These are phyloP conservation scores for Drosophila equinoxialis DNA, from an alignment of 1,140 invertebrate genomes.

Conservation along the genomic window DNA sequence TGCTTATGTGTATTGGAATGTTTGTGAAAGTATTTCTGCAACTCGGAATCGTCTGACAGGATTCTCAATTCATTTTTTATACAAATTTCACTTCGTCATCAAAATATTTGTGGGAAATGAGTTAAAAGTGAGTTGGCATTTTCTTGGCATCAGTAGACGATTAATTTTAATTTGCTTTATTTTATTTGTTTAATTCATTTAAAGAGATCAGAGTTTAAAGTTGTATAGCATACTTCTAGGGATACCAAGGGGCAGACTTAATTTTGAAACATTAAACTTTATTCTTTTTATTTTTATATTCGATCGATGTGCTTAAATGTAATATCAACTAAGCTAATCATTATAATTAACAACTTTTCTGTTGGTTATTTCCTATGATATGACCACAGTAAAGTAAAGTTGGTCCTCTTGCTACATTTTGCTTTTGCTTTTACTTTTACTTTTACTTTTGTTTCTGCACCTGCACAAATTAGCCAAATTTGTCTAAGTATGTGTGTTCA, in stretches of 20 bases:
- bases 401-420: slow-evolving; percentile 23
- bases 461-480: slow-evolving; percentile 60
- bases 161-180: not conserved
- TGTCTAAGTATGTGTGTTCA: slow-evolving; percentile 50
- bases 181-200: not conserved
- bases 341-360: slow-evolving; percentile 8
- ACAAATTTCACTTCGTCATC: not conserved
- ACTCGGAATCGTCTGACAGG: not conserved
- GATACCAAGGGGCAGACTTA: no score
- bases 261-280: no score
- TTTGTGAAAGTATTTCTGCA: not conserved
- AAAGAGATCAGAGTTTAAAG: not conserved
- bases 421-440: slow-evolving; percentile 55
- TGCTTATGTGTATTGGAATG: not conserved
- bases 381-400: slow-evolving; percentile 43
- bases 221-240: no score
- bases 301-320: not conserved
- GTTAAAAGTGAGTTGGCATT: slow-evolving; percentile 4
- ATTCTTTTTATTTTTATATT: no score
- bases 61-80: not conserved
- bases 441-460: slow-evolving; percentile 57
- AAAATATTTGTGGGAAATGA: slow-evolving; percentile 4
- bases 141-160: not conserved
- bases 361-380: slow-evolving; percentile 19
- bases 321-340: slow-evolving; percentile 2